phyloP scores from a whole-genome alignment of 1,140 invertebrate genomes.

The Nomia melanderi region DNA sequence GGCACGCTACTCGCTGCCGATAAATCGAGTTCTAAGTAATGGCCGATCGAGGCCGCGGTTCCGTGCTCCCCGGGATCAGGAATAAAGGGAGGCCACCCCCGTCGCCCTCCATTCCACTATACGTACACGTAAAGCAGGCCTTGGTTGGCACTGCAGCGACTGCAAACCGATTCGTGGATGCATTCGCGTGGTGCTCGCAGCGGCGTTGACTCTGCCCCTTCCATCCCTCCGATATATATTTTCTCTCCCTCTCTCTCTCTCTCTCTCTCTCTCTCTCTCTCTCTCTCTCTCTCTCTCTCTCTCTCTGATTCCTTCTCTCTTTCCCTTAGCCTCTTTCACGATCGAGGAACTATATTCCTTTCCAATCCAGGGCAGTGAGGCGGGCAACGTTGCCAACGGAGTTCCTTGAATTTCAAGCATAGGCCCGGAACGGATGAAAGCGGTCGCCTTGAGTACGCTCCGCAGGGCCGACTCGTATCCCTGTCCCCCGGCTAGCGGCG shows the following conservation, averaged over 20 bases:
- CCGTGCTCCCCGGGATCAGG: conserved; percentile 29
- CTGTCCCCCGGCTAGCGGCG: background rate
- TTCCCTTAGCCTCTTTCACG: background rate
- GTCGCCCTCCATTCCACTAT: background rate
- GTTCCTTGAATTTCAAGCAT: background rate
- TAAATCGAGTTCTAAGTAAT: conserved; percentile 67
- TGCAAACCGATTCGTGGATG: conserved; percentile 20
- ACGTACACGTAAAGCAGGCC: background rate
- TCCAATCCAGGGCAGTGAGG: conserved; percentile 2
- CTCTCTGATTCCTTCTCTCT: background rate
- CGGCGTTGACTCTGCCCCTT: too few species aligned
- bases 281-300: too few species aligned
- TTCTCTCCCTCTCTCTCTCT: too few species aligned
- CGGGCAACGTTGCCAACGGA: background rate
- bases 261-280: too few species aligned
- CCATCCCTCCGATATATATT: too few species aligned
- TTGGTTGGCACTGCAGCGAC: background rate
- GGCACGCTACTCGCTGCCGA: conserved; percentile 49
- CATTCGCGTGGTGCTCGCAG: background rate
- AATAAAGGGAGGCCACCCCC: conserved; percentile 33
- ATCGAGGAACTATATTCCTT: background rate
- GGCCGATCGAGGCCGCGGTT: conserved; percentile 51
- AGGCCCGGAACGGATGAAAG: background rate
- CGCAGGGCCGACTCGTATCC: background rate
- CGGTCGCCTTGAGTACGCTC: background rate